Evolutionary conservation across 2,888 invertebrate species (phyloP), one percentile per base, ranked within the genome.

Genomic region (Drosophila parthenogenetica): DNA sequence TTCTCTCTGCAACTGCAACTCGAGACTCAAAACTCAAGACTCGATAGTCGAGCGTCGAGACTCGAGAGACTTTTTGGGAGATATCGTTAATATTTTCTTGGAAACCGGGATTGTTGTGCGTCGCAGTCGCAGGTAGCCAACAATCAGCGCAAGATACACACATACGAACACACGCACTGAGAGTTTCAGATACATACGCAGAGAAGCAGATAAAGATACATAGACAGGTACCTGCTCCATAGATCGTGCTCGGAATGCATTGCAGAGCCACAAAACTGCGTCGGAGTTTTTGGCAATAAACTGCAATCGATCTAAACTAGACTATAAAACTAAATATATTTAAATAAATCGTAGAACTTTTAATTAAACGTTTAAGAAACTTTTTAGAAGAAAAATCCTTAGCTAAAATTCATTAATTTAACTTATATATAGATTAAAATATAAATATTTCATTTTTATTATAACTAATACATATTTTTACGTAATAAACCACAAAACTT

Each of bases 1-100:
- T 13, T 42, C 58, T 61, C 46, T 62, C 55, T 22, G 57, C 39
- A 35, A 55, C 45, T 63, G 80, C 54, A 79, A 61, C 59, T 69
- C 54, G 73, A 61, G 58, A 45, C 48, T 46, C 14, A 29, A 29
- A 48, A 19, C 32, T 58, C 42, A 29, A 29, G 29, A 29, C 29
- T 29, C 29, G 8, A 29, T 1, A 8, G 8, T 29, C 29, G 29
- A 25, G 25, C 5, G 25, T 25, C 5, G 25, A 25, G 25, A 25
- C 1, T 25, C 25, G 25, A 29, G 29, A 29, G 29, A 29, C 8
- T 29, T 84, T 83, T 84, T 90, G 79, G 81, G 57, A 79, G 87
- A 79, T 89, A 87, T 85, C 90, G 90, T 89, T 84, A 88, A 82
- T 87, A 87, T 84, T 89, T 89, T 89, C 89, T 90, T 86, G 90